Base-by-base conservation (phyloP, 1,140 invertebrate genomes). In the Heterodera schachtii region DNA sequence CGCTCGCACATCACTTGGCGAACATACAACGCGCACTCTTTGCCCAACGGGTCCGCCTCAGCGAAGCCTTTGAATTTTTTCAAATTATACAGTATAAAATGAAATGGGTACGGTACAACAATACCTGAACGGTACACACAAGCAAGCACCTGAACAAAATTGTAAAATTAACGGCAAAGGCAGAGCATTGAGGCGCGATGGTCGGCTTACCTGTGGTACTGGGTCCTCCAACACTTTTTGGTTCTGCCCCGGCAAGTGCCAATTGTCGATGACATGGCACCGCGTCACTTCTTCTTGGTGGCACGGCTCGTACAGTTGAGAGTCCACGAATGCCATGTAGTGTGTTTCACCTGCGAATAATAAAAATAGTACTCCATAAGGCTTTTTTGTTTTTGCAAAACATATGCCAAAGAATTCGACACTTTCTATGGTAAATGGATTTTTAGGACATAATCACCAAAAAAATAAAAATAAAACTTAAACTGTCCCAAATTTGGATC, bases 1-100 rank as follows among this genome's bases (percentile, higher is more conserved):
- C 97, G 91, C 88, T 95, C 94, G 78, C 95, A 92, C 95, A 99
- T 96, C 0, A 97, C 94, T 86, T 95, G 88, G 92, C 93, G 93
- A 0, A 99, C 93, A 91, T 98, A 94, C 82, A 93, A 92, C 78
- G 90, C 83, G 86, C 93, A 93, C 71, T 87, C 81, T n/a, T 81
- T 81, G n/a, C 86, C 89, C 19, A 64, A 84, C 80, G 93, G 92
- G 90, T 94, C 93, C 52, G 87, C 52, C 57, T 90, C 88, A 70
- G 90, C 87, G 90, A 94, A 94, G 64, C 94, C 57, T 64, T 19
- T 19, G 16, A 52, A 31, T 31, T 52, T 52, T 49, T 52, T 52
- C 6, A 52, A 52, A 52, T 52, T 52, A 11, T 52, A 11, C 49
- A 6, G 11, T 8, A 8, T 52, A 8, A 8, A 52, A 11, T 8